Conservation (phyloP, 2,888 invertebrate species). For the Hemicrepidius hirtus region DNA sequence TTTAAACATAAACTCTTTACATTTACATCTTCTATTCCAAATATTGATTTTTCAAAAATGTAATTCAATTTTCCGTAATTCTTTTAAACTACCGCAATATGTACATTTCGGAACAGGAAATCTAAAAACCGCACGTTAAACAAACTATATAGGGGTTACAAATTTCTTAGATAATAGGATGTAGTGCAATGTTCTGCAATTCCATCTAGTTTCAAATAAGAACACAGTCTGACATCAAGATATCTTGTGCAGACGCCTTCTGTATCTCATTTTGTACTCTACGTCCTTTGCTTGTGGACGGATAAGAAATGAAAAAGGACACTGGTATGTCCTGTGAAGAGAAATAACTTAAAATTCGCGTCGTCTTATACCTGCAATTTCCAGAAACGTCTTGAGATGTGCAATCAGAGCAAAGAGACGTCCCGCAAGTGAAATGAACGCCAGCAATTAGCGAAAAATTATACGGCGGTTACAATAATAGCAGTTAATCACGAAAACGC, state of each 20-base stretch:
- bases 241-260: conserved; percentile 15
- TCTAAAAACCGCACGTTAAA: conserved; percentile 11
- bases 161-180: conserved; percentile 51
- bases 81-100: too few relatives aligned
- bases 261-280: conserved; percentile 12
- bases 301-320: conserved; percentile 3
- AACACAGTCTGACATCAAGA: conserved; percentile 17
- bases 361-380: conserved; percentile 30
- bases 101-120: not conserved
- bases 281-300: not conserved
- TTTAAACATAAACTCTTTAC: too few relatives aligned
- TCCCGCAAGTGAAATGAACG: conserved; percentile 36
- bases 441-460: conserved; percentile 52
- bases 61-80: too few relatives aligned
- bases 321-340: not conserved
- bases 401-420: conserved; percentile 22
- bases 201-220: conserved; percentile 34
- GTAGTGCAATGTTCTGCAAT: conserved; percentile 47
- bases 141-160: conserved; percentile 30
- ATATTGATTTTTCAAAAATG: too few relatives aligned
- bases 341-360: not conserved
- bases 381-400: conserved; percentile 23
- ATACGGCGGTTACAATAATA: conserved; percentile 52
- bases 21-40: too few relatives aligned
- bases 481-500: conserved; percentile 43